phyloP scores from a whole-genome alignment of 2,888 invertebrate species.

The Pollenia griseotomentosa region DNA sequence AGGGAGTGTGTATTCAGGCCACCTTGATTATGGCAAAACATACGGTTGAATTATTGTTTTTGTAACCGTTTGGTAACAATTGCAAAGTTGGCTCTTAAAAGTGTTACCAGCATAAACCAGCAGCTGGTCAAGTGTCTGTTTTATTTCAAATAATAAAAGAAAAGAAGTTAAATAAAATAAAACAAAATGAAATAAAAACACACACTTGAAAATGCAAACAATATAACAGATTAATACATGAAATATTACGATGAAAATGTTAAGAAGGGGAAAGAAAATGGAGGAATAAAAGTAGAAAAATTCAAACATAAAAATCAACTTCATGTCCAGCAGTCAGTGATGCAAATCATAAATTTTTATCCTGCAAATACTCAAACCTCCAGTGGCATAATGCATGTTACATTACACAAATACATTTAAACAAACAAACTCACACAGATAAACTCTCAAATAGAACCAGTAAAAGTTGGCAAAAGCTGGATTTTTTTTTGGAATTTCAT shows the following conservation, averaged over 20 bases:
- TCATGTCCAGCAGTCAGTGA: conserved; percentile 59
- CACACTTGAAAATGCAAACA: conserved; percentile 56
- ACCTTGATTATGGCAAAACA: conserved; percentile 54
- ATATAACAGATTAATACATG: conserved; percentile 69
- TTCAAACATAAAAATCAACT: conserved; percentile 38
- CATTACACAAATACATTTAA: conserved; percentile 27
- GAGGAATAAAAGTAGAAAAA: neutral
- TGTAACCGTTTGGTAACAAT: conserved; percentile 38
- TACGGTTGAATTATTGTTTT: conserved; percentile 31
- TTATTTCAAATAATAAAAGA: conserved; percentile 64
- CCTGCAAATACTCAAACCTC: conserved; percentile 7
- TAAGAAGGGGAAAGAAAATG: neutral
- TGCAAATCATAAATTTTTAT: conserved; percentile 57
- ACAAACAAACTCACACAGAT: neutral
- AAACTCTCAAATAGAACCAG: neutral
- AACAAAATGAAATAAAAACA: conserved; percentile 28
- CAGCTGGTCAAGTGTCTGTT: conserved; percentile 76
- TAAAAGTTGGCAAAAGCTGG: conserved; percentile 64
- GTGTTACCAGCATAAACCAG: conserved; percentile 69
- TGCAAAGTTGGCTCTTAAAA: conserved; percentile 49
- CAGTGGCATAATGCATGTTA: neutral
- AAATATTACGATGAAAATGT: conserved; percentile 53
- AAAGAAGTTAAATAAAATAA: conserved; percentile 59
- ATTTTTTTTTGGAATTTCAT: conserved; percentile 39
- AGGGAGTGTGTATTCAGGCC: conserved; percentile 27